A percentile compares a stretch with the other conserved stretches of the same genome.
These are phyloP conservation scores for Papilio gigon DNA, from an alignment of 2,888 invertebrate genomes.

Conservation along the genomic window DNA sequence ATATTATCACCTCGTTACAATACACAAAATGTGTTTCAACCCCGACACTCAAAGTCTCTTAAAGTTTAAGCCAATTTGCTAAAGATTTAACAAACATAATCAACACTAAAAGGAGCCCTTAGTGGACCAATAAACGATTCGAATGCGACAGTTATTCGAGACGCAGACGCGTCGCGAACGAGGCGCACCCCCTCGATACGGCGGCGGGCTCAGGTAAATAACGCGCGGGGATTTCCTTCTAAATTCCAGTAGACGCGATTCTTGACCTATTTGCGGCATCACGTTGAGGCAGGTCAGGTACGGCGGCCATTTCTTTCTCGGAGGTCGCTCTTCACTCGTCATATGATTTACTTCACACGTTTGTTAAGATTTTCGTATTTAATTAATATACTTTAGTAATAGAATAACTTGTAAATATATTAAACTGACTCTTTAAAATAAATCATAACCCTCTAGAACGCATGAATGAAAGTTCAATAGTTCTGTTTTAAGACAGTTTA, in stretches of 20 bases:
- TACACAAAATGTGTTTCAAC: too few species aligned
- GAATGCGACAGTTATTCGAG: not conserved
- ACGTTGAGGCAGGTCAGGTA: conserved; percentile 64
- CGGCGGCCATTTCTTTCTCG: conserved; percentile 51
- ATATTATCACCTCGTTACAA: too few species aligned
- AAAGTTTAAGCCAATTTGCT: not conserved
- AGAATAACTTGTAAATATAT: not conserved
- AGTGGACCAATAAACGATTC: not conserved
- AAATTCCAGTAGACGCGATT: conserved; percentile 53
- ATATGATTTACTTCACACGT: conserved; percentile 24
- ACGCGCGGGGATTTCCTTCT: conserved; percentile 55
- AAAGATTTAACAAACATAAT: not conserved
- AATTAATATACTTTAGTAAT: not conserved
- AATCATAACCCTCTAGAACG: too few species aligned
- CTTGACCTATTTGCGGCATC: conserved; percentile 67
- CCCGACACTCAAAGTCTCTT: not conserved
- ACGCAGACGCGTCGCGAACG: conserved; percentile 25
- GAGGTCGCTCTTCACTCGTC: conserved; percentile 36
- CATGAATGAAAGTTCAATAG: too few species aligned
- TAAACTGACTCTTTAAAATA: not conserved
- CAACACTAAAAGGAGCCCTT: not conserved
- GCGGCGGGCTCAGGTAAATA: conserved; percentile 49
- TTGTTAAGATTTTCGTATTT: not conserved
- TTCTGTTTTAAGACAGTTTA: too few species aligned
- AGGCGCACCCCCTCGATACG: conserved; percentile 35